Base-by-base conservation (phyloP, 2,888 invertebrate species). In the Epirrhoe tristata region DNA sequence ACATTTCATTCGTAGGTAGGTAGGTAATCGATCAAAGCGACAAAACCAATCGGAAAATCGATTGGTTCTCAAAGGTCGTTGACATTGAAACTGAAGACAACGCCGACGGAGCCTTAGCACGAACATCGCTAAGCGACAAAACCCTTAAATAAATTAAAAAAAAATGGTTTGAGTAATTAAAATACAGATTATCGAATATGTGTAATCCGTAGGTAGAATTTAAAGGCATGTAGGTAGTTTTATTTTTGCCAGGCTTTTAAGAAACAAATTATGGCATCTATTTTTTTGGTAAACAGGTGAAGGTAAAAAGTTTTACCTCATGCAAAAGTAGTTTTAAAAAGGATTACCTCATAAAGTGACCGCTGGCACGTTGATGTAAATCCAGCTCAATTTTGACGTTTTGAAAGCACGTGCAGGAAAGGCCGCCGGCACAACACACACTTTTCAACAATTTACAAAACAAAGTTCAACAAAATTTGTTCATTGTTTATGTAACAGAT, bases 351-450 rank as follows among this genome's bases (percentile, higher is more conserved):
- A 96, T 95, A 84, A 96, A 96, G 94, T 96, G 96, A 93, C 96
- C 96, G 93, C 94, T 94, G 94, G 96, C 95, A 94, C 96, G 95
- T 93, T 96, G 96, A 82, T 96, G 96, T 86, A 96, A 94, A 79
- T 96, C 96, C 93, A 96, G 96, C 94, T 96, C 96, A 96, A 95
- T 93, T 90, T 95, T 95, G 85, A 81, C 94, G 94, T 90, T 95
- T 63, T 95, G 39, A 57, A 75, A 82, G 76, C 81, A 79, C 77
- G 70, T 73, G 63, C 71, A 64, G 78, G 79, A 74, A 77, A 82
- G 81, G 83, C 80, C 81, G 82, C 72, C 85, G 83, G 83, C 85
- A 82, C 88, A 80, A 70, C 79, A 85, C 87, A 77, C 78, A 84
- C 75, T 61, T 58, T 24, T 58, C 36, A 61, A 61, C 58, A 55